Percentiles rank a stretch among this genome's conserved stretches.
Evolutionary conservation across 2,888 invertebrate genomes (phyloP).

Genomic region (Eilema caniola): DNA sequence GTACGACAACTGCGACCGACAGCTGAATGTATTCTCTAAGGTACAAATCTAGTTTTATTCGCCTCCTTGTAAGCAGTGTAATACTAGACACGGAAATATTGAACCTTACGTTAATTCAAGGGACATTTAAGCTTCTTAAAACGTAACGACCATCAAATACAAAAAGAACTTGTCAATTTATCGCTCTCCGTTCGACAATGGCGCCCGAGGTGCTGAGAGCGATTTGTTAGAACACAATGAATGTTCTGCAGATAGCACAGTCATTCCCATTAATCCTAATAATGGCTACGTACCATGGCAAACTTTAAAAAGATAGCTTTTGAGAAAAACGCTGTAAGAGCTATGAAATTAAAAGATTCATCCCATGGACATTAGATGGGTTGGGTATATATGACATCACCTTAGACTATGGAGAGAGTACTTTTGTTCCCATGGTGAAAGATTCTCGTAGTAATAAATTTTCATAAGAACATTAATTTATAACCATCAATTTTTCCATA

Average conservation of each 20-base stretch:
- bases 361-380: neutral
- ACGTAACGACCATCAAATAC: slow-evolving; percentile 10
- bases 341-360: slow-evolving; percentile 25
- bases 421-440: neutral
- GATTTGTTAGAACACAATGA: slow-evolving; percentile 55
- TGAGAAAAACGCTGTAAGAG: slow-evolving; percentile 29
- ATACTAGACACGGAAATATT: neutral
- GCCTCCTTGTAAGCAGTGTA: neutral
- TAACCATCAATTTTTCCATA: neutral
- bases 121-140: neutral
- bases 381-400: no score
- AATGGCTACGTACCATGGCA: slow-evolving; percentile 43
- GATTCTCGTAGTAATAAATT: neutral
- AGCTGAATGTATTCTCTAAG: no score
- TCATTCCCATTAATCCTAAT: slow-evolving; percentile 57
- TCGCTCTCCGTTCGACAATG: slow-evolving; percentile 46
- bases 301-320: slow-evolving; percentile 42
- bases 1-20: no score
- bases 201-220: slow-evolving; percentile 48
- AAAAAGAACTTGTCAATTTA: slow-evolving; percentile 41
- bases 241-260: slow-evolving; percentile 51
- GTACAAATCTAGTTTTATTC: neutral
- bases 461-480: neutral
- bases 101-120: neutral
- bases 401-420: neutral